Percentiles rank a stretch among this genome's conserved stretches.
phyloP scores from a whole-genome alignment of 2,888 invertebrate species.

The Trissolcus japonicus region DNA sequence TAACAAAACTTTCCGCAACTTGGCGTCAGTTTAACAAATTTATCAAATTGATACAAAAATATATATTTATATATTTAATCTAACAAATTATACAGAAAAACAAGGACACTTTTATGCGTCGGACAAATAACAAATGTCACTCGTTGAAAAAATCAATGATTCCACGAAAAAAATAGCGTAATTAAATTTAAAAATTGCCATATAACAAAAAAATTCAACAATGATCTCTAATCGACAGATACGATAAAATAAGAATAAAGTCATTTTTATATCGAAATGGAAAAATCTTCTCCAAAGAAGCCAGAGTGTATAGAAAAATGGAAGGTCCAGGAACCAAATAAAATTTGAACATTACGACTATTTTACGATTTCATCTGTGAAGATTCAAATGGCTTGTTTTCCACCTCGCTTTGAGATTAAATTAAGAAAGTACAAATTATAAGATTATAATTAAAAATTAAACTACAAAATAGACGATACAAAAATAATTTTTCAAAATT shows the following conservation, averaged over 20 bases:
- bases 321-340: too few species aligned
- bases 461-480: constrained; percentile 28
- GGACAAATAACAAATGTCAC: background rate
- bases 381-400: too few species aligned
- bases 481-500: constrained; percentile 24
- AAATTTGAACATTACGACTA: too few species aligned
- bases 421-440: background rate
- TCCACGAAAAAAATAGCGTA: too few species aligned
- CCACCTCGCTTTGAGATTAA: too few species aligned
- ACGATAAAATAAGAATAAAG: too few species aligned
- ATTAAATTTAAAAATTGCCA: too few species aligned
- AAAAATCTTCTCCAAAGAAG: too few species aligned
- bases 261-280: too few species aligned
- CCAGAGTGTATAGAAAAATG: too few species aligned
- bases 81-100: constrained; percentile 31
- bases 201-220: background rate
- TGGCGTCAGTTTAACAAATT: constrained; percentile 14
- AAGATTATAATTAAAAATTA: constrained; percentile 18
- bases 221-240: background rate
- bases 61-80: constrained; percentile 16
- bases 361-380: too few species aligned
- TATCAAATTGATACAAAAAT: constrained; percentile 18
- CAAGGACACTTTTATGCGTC: constrained; percentile 9
- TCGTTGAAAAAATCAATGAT: background rate
- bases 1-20: constrained; percentile 21